Conservation (phyloP, 2,113 vertebrate species). For the Orthonyx spaldingii region DNA sequence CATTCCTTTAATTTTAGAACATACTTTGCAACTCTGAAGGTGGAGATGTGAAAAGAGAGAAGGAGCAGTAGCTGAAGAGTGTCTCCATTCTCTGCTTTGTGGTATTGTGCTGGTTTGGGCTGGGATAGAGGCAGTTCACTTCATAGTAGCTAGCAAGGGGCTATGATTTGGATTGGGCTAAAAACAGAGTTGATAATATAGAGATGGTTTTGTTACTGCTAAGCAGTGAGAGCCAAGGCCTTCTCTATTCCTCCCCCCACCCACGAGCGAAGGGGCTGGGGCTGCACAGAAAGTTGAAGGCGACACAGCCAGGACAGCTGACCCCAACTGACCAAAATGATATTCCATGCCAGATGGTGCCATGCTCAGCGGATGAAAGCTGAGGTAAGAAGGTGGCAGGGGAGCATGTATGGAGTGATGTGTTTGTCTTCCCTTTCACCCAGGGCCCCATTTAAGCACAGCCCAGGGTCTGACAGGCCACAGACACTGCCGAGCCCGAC, state of each 20-base stretch:
- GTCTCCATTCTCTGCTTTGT: neutral
- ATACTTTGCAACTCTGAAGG: neutral
- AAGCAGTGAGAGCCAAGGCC: neutral
- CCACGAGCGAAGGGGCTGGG: rapidly evolving
- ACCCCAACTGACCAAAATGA: neutral
- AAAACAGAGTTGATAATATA: too few species aligned
- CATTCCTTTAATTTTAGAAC: neutral
- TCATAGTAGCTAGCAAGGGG: neutral
- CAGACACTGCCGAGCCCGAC: rapidly evolving
- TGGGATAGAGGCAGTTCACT: neutral
- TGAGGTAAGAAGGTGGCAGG: neutral
- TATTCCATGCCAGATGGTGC: too few species aligned
- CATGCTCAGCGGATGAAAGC: neutral
- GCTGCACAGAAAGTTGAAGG: neutral
- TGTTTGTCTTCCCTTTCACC: neutral
- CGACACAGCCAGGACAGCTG: neutral
- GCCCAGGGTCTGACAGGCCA: neutral
- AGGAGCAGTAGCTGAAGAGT: neutral
- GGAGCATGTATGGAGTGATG: neutral
- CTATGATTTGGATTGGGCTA: neutral
- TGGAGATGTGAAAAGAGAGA: neutral
- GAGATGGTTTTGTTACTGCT: neutral
- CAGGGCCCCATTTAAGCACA: neutral
- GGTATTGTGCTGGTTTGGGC: neutral
- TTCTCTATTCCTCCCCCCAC: too few species aligned